Conservation (phyloP, 64 coral and sea anemone species). For the Stichodactyla helianthus region DNA sequence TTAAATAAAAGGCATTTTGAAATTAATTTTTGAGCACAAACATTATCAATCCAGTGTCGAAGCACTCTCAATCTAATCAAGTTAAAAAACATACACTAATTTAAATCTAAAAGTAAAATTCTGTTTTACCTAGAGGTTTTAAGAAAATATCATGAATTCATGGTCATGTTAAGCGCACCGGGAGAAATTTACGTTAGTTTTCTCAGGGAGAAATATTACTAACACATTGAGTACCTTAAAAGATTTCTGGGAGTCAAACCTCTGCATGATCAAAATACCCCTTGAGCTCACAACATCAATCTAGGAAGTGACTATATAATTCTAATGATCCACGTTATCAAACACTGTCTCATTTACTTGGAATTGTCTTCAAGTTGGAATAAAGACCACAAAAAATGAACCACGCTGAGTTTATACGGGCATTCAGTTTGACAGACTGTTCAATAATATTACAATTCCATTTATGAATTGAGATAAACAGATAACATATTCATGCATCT, state of each 20-base stretch:
- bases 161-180: too few species aligned
- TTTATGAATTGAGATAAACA: neutral
- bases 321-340: neutral
- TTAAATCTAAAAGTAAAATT: too few species aligned
- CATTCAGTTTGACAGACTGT: neutral
- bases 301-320: too few species aligned
- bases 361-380: neutral
- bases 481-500: neutral
- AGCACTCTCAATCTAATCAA: too few species aligned
- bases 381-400: neutral
- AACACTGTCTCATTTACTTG: neutral
- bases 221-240: neutral
- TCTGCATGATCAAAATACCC: neutral
- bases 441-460: conserved; percentile 7
- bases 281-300: neutral
- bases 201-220: neutral
- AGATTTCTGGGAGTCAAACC: neutral
- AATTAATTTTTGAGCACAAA: too few species aligned
- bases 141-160: too few species aligned
- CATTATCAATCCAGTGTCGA: too few species aligned
- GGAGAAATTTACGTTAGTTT: too few species aligned
- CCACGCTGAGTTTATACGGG: neutral
- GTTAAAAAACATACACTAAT: too few species aligned
- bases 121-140: too few species aligned
- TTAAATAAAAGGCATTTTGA: too few species aligned